Evolutionary conservation across 1,140 invertebrate genomes (phyloP).

Genomic region (Probaryconus sp.): DNA sequence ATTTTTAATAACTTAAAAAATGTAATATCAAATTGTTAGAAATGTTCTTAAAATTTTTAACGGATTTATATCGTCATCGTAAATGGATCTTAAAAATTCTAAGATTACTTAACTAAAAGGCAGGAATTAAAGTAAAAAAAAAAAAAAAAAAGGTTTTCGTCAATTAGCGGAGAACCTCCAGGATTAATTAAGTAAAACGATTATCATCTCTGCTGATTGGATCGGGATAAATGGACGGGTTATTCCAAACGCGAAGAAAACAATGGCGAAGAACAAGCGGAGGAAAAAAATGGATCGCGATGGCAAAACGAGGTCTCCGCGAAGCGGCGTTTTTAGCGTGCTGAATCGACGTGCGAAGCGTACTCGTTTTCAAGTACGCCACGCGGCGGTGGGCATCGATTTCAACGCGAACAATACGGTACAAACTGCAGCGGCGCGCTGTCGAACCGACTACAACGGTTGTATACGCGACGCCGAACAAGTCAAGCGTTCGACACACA

Average conservation of each 20-base stretch:
- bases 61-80: too few species aligned
- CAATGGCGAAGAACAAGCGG: constrained; percentile 58
- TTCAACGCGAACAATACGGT: constrained; percentile 61
- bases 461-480: constrained; percentile 68
- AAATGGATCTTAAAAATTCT: too few species aligned
- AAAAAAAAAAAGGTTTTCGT: constrained; percentile 39
- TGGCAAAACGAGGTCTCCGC: constrained; percentile 36
- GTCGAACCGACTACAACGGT: constrained; percentile 42
- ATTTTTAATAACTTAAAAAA: too few species aligned
- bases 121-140: constrained; percentile 2
- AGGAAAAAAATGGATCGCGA: constrained; percentile 53
- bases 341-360: constrained; percentile 61
- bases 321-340: constrained; percentile 8
- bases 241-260: constrained; percentile 58
- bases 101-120: too few species aligned
- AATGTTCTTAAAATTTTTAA: too few species aligned
- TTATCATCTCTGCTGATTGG: constrained; percentile 62
- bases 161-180: constrained; percentile 56
- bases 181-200: constrained; percentile 58
- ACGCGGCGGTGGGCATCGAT: constrained; percentile 64
- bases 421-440: constrained; percentile 60
- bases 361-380: constrained; percentile 58
- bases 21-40: too few species aligned
- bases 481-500: constrained; percentile 76
- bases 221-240: constrained; percentile 58